These are phyloP conservation scores for Anas platyrhynchos DNA, from an alignment of 2,113 vertebrate species.

Conservation along the genomic window DNA sequence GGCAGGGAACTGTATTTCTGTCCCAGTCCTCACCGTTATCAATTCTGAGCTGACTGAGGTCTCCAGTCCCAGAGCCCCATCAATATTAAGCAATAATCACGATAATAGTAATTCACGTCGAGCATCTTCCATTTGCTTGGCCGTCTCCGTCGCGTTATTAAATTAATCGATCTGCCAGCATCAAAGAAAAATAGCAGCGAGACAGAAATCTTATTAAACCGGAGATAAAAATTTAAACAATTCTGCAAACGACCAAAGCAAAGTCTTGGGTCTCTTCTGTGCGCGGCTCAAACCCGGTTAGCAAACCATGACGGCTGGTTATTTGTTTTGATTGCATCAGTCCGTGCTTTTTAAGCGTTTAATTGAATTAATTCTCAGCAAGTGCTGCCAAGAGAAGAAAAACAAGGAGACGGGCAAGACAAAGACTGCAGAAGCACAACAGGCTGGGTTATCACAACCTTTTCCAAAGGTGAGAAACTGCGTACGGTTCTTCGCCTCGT, in stretches of 20 bases:
- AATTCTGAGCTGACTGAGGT: neutral
- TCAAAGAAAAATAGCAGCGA: slow-evolving; percentile 37
- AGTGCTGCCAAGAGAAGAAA: neutral
- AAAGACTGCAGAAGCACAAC: neutral
- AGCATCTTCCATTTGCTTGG: slow-evolving; percentile 5
- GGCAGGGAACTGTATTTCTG: neutral
- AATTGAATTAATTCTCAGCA: neutral
- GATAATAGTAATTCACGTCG: neutral
- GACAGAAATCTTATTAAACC: slow-evolving; percentile 60
- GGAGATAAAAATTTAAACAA: slow-evolving; percentile 28
- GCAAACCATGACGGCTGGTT: neutral
- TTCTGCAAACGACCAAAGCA: neutral
- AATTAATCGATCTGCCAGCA: slow-evolving; percentile 41
- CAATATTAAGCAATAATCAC: slow-evolving; percentile 2
- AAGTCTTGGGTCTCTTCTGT: neutral
- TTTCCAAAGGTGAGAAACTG: neutral
- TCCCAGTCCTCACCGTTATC: neutral
- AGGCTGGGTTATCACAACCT: neutral
- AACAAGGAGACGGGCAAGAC: neutral
- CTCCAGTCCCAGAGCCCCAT: neutral
- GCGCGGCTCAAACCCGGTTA: neutral
- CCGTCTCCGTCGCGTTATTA: slow-evolving; percentile 7
- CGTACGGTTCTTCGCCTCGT: neutral
- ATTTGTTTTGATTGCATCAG: neutral
- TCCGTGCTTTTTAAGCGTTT: neutral